Percentiles rank a stretch among this genome's conserved stretches.
These are phyloP conservation scores for Paguma larvata DNA, from an alignment of 2,797 vertebrate genomes.

Conservation along the genomic window DNA sequence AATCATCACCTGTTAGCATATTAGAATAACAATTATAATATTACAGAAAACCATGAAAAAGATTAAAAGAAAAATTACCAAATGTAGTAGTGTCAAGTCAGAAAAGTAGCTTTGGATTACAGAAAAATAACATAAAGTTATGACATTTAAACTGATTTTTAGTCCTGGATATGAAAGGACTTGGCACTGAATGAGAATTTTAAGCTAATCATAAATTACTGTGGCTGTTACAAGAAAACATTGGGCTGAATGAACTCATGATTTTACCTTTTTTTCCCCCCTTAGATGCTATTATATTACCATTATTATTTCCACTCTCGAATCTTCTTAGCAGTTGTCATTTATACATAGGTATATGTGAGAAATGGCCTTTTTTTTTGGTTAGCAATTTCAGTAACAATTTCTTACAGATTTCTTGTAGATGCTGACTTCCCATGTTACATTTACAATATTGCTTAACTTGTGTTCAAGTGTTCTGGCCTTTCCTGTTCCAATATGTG, in stretches of 20 bases:
- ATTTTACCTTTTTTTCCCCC: neutral
- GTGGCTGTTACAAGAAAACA: neutral
- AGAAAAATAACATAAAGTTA: neutral
- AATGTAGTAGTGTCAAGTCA: neutral
- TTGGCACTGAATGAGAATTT: neutral
- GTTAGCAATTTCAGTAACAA: neutral
- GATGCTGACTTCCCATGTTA: neutral
- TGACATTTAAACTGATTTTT: neutral
- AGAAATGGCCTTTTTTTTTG: neutral
- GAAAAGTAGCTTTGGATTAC: neutral
- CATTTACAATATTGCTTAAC: neutral
- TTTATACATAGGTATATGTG: neutral
- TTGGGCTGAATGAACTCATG: neutral
- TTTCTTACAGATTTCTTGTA: neutral
- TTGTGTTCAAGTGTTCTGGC: neutral
- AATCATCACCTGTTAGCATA: slow-evolving; percentile 4
- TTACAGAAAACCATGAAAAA: slow-evolving; percentile 41
- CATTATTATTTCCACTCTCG: neutral
- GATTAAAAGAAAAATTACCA: slow-evolving; percentile 38
- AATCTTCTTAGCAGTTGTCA: neutral
- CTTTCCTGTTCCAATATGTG: neutral
- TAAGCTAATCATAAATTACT: slow-evolving; percentile 37
- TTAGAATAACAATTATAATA: slow-evolving; percentile 21
- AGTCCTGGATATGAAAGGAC: slow-evolving; percentile 1
- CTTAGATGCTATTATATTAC: neutral